Percentiles rank a stretch among this genome's conserved stretches.
phyloP scores from a whole-genome alignment of 2,797 vertebrate genomes.

The Muraenolepis orangiensis region DNA sequence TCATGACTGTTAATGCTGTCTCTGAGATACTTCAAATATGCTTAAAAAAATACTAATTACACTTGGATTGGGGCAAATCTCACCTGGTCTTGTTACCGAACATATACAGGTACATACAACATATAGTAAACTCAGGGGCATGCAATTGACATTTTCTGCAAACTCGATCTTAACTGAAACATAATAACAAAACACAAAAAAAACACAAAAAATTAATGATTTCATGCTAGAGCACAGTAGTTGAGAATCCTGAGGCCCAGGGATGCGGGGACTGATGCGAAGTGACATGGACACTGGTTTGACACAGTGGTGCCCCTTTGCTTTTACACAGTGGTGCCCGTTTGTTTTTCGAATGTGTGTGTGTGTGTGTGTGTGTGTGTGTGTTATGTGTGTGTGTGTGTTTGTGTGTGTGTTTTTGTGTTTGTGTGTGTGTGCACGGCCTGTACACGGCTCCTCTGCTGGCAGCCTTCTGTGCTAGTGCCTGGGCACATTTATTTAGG shows the following conservation, averaged over 20 bases:
- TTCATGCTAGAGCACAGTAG: background rate
- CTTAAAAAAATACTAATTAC: background rate
- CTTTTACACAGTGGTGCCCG: slow-evolving; percentile 39
- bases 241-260: slow-evolving; percentile 17
- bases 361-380: slow-evolving; percentile 15
- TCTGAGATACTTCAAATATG: slow-evolving; percentile 29
- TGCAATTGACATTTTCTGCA: background rate
- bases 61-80: slow-evolving; percentile 32
- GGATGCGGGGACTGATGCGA: slow-evolving; percentile 26
- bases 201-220: slow-evolving; percentile 18
- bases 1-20: background rate
- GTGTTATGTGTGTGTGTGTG: slow-evolving; percentile 3
- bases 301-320: slow-evolving; percentile 44
- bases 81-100: slow-evolving; percentile 8
- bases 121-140: slow-evolving; percentile 12
- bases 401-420: no score
- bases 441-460: slow-evolving; percentile 11
- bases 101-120: slow-evolving; percentile 40
- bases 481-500: slow-evolving; percentile 47
- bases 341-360: slow-evolving; percentile 43
- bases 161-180: background rate
- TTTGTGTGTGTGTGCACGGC: no score
- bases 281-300: slow-evolving; percentile 35
- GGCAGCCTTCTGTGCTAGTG: slow-evolving; percentile 43
- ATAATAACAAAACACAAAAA: no score